Percentiles rank a stretch among this genome's conserved stretches.
These are phyloP conservation scores for Monochamus alternatus DNA, from an alignment of 2,888 invertebrate species.

Conservation along the genomic window DNA sequence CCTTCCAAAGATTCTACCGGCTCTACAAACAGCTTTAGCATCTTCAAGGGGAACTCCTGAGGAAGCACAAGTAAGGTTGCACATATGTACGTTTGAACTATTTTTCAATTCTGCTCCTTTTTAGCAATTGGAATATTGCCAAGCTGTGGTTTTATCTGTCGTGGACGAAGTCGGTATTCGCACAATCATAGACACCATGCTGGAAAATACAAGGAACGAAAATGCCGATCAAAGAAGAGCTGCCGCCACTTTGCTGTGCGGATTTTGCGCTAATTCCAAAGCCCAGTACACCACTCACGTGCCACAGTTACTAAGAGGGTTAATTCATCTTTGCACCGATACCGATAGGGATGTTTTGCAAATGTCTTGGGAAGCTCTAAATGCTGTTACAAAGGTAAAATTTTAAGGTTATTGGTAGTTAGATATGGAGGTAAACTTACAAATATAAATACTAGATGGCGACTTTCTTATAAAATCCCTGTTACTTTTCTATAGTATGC, in stretches of 20 bases:
- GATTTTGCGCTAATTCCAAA: slow-evolving; percentile 91
- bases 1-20: slow-evolving; percentile 92
- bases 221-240: slow-evolving; percentile 81
- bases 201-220: slow-evolving; percentile 82
- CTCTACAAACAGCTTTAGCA: slow-evolving; percentile 85
- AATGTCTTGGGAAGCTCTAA: slow-evolving; percentile 93
- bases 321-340: slow-evolving; percentile 89
- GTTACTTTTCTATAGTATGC: no score
- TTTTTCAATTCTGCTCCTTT: slow-evolving; percentile 22
- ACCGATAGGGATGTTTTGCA: slow-evolving; percentile 85
- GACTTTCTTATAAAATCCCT: no score
- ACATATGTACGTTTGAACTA: not conserved
- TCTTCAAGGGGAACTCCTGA: slow-evolving; percentile 77
- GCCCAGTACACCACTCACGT: slow-evolving; percentile 92
- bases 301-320: slow-evolving; percentile 88
- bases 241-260: slow-evolving; percentile 89
- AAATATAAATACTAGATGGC: not conserved
- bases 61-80: slow-evolving; percentile 59
- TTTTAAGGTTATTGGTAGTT: not conserved
- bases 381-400: slow-evolving; percentile 86
- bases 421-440: not conserved
- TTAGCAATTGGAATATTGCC: slow-evolving; percentile 91
- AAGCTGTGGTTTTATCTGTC: slow-evolving; percentile 93
- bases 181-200: slow-evolving; percentile 88
- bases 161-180: slow-evolving; percentile 90